Base-by-base conservation (phyloP, 2,888 invertebrate genomes). In the Netelia virgata region DNA sequence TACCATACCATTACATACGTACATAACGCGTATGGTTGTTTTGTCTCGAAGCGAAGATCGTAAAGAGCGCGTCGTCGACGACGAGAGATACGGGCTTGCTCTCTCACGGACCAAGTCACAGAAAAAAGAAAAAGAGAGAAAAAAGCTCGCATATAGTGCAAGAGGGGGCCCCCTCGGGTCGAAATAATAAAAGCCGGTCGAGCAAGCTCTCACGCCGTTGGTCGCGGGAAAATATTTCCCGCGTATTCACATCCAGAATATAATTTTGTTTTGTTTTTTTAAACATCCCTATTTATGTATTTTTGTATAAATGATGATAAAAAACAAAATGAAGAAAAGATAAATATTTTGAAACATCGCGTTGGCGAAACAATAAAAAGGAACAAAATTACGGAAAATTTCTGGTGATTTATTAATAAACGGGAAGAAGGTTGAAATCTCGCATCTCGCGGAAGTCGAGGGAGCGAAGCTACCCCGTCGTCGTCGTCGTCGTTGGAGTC, bases 391-490 rank as follows among this genome's bases (percentile, higher is more conserved):
- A 5, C 28, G 28, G 5, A 2, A 28, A 3, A 3, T 47, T 47
- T 47, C 14, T 47, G 47, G 11, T 47, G 11, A 47, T 47, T 47
- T 47, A 28, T 28, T 28, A 47, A 47, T 47, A 47, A 47, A 47
- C 47, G 47, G 50, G 18, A 16, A 61, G 57, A 23, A 18, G n/a
- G 14, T 61, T 0, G 16, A 9, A 76, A 50, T 50, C 59, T 53
- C 18, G 55, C 59, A 57, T 6, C 74, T 6, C 74, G 64, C 79
- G 86, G 73, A 84, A 86, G 81, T 81, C 79, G 83, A 84, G 78
- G 75, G 78, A 80, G 63, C 57, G 61, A 47, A 47, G 3, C 47
- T 14, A 47, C 47, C 47, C 47, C 47, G 47, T 47, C 47, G 47
- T 59, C 72, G 57, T 47, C 20, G 53, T 59, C 70, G 66, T 36